Base-by-base conservation (phyloP, 2,888 invertebrate genomes). In the Tachystola acroxantha region DNA sequence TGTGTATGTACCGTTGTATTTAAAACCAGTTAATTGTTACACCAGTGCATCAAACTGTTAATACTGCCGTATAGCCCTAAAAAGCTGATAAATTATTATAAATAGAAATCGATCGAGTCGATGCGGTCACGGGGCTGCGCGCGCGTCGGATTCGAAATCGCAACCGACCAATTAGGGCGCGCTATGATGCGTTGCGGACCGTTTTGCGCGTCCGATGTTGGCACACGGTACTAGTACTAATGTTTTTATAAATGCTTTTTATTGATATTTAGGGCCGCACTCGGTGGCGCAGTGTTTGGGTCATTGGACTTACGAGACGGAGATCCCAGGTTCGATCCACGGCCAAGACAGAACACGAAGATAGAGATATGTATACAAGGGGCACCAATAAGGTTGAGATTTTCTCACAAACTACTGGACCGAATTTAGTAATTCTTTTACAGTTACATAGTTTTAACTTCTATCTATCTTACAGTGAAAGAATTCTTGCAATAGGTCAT, bases 131-230 rank as follows among this genome's bases (percentile, higher is more conserved):
- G 68, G 51, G 43, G 46, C 46, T 60, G 68, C 64, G 64, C 62
- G 39, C 50, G 60, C 65, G 66, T 64, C 68, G 68, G 67, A 70
- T 68, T 72, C 51, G 65, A 72, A 72, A 70, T 72, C 68, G 71
- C 70, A 67, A 66, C 63, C 56, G 59, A 43, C 56, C 64, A 63
- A 74, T 77, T 75, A 73, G 53, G 46, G 57, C 53, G 57, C 36
- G 57, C 68, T 59, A 60, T 71, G 72, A 66, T 60, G 73, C 80
- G 73, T 72, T 59, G 53, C 68, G 53, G 55, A 54, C 53, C 46
- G 57, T 30, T 42, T 42, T 48, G 44, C 43, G 42, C 53, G 44
- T 59, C 58, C 60, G 58, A 34, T 53, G 48, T 61, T 58, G 46
- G 48, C 45, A 40, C 45, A 54, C 35, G n/a, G 19, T 30, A 26